A percentile compares a stretch with the other conserved stretches of the same genome.
These are phyloP conservation scores for Synergus itoensis DNA, from an alignment of 2,888 invertebrate species.

Conservation along the genomic window DNA sequence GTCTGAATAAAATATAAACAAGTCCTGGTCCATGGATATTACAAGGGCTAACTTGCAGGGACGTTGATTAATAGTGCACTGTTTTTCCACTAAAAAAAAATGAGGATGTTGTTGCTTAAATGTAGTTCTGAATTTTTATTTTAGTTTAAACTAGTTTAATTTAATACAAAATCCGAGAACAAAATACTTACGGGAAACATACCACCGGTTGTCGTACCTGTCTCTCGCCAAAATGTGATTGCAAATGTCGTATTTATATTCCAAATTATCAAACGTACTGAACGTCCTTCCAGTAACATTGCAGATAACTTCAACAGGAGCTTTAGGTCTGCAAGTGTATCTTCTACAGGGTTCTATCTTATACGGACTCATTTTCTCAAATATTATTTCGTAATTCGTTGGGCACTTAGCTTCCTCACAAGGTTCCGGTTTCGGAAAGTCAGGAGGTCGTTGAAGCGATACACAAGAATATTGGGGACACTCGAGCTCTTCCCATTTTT, in stretches of 20 bases:
- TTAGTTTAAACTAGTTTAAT: neutral
- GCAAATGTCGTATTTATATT: slow-evolving; percentile 90
- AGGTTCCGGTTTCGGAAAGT: slow-evolving; percentile 58
- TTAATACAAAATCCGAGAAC: neutral
- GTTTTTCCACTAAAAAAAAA: slow-evolving; percentile 81
- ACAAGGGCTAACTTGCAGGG: slow-evolving; percentile 83
- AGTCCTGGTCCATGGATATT: slow-evolving; percentile 85
- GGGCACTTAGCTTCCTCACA: slow-evolving; percentile 82
- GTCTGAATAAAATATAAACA: slow-evolving; percentile 69
- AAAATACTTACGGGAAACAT: slow-evolving; percentile 82
- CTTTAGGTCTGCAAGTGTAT: slow-evolving; percentile 84
- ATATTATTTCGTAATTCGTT: slow-evolving; percentile 80
- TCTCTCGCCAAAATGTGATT: slow-evolving; percentile 88
- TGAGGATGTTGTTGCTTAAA: neutral
- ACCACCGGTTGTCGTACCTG: slow-evolving; percentile 84
- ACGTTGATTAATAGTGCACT: slow-evolving; percentile 80
- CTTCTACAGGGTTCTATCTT: slow-evolving; percentile 73
- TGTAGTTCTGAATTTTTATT: neutral
- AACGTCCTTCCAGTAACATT: slow-evolving; percentile 88
- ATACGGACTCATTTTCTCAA: slow-evolving; percentile 75
- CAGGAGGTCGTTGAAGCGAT: slow-evolving; percentile 78
- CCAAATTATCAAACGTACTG: slow-evolving; percentile 88
- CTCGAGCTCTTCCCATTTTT: slow-evolving; percentile 58
- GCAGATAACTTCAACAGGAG: slow-evolving; percentile 83
- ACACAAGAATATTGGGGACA: slow-evolving; percentile 82